Conservation (phyloP, 2,113 vertebrate genomes). For the Phylloscopus trochilus region DNA sequence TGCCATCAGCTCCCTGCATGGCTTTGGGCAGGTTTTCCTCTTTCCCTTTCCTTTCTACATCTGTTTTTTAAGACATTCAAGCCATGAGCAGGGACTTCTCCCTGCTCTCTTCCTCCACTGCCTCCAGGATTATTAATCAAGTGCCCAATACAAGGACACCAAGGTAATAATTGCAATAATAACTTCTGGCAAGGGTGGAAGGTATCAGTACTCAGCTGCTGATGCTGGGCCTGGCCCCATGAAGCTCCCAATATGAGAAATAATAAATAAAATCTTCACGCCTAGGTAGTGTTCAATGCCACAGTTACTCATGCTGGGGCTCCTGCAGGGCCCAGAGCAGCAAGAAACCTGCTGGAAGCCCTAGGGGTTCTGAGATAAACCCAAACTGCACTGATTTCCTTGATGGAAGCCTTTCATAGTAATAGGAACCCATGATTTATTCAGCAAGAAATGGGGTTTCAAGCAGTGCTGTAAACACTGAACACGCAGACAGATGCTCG, state of each 20-base stretch:
- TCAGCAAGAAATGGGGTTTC: not conserved
- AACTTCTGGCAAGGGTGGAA: not conserved
- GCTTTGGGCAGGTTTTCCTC: not conserved
- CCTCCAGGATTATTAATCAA: not conserved
- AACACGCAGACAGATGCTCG: accelerated
- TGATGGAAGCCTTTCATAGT: not conserved
- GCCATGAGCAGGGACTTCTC: not conserved
- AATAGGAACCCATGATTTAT: not conserved
- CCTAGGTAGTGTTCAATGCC: not conserved
- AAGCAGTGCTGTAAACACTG: not conserved
- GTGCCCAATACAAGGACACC: not conserved
- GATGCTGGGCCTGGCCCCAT: not conserved
- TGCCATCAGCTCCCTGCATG: not conserved
- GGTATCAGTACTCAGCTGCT: not conserved
- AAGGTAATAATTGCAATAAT: not conserved
- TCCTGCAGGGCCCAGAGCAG: not conserved
- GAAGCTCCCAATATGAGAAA: not conserved
- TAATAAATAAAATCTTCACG: not conserved
- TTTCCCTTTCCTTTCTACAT: not conserved
- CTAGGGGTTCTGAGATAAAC: not conserved
- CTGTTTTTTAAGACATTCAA: not conserved
- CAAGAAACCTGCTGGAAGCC: not conserved
- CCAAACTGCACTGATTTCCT: not conserved
- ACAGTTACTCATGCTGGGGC: not conserved
- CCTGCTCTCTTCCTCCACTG: not conserved